Conservation (phyloP, 2,797 vertebrate species). For the Gallinago stenura region DNA sequence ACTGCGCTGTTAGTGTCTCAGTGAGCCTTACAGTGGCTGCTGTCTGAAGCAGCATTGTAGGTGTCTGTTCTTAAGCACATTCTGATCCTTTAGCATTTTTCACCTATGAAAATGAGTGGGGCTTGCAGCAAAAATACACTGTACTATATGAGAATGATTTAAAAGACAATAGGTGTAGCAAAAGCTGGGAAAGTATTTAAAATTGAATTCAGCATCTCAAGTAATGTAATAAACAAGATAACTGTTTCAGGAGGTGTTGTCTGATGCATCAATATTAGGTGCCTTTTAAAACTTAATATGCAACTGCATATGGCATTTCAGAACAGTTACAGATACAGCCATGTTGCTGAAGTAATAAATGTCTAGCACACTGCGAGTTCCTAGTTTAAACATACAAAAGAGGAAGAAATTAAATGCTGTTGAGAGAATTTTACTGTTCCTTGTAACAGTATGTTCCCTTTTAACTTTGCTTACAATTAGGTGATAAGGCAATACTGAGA, state of each 20-base stretch:
- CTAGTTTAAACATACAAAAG: background rate
- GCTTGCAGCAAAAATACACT: background rate
- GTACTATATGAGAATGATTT: background rate
- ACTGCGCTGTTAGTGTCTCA: background rate
- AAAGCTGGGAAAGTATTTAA: background rate
- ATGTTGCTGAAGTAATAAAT: background rate
- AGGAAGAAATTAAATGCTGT: background rate
- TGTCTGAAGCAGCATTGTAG: background rate
- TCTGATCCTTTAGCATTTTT: background rate
- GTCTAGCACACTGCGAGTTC: background rate
- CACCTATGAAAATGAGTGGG: background rate
- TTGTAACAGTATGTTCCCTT: background rate
- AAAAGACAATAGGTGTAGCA: background rate
- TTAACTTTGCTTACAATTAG: slow-evolving; percentile 73
- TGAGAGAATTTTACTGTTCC: background rate
- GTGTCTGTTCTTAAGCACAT: background rate
- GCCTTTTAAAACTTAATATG: background rate
- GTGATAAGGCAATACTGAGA: slow-evolving; percentile 89
- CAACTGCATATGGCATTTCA: background rate
- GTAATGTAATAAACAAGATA: background rate
- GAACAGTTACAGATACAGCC: background rate
- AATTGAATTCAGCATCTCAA: background rate
- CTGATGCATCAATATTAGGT: background rate
- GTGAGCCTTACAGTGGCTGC: background rate
- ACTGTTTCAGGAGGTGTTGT: background rate